Evolutionary conservation across 2,113 vertebrate species (phyloP), one percentile per base, ranked within the genome.

Genomic region (Notarius lentiginosus): DNA sequence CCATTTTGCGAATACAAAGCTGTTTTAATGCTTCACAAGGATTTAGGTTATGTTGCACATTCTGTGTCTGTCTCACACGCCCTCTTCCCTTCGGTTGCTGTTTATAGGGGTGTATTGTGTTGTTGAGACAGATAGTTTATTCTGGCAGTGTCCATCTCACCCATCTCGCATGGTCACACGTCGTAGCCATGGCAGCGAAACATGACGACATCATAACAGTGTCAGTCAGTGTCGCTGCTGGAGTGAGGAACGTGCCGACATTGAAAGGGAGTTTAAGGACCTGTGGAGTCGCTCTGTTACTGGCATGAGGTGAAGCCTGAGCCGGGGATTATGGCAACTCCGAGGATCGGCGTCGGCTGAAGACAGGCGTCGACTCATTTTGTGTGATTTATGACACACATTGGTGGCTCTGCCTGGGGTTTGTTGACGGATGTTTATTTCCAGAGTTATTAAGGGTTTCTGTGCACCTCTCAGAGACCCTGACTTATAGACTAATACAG

Each of bases 181-280:
- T 60, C 8, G 85, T 91, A 79, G 80, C 89, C 90, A 88, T 90
- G 89, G 84, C 84, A 88, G 82, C 68, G 41, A 65, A 86, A 89
- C 84, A 89, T 85, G 84, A 91, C 83, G 89, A 89, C 90, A 89
- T 86, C 76, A 91, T 84, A 91, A 90, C 90, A 91, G 47, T 88
- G 88, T 89, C 88, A 87, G 83, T 85, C 87, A 85, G 84, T 66
- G 80, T 41, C 77, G 65, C 73, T 81, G 82, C 34, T 53, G 79
- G 79, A 66, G 75, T 80, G 85, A 41, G 63, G 61, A 87, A 86
- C 66, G 53, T 85, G 87, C 89, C 79, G 73, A 90, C 79, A 88
- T 76, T 41, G 68, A 87, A 66, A 88, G 72, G 82, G 55, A 73
- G 80, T 68, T 49, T 18, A 81, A 80, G n/a, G 82, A 41, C 60